Evolutionary conservation across 2,888 invertebrate genomes (phyloP).

Genomic region (Brassicogethes aeneus): DNA sequence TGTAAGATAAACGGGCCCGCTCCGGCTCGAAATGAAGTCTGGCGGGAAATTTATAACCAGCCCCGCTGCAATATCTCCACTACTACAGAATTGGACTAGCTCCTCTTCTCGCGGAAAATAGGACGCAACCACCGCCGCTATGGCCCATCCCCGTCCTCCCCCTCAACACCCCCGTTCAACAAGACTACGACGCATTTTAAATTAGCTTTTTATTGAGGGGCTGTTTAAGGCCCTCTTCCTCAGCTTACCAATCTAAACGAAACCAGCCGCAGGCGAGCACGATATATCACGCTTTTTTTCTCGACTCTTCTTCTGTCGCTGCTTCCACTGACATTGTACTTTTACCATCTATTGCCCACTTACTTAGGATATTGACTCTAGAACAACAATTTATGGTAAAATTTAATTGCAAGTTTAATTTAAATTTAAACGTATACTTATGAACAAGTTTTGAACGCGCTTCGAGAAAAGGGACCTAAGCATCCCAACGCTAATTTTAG

Average conservation of each 20-base stretch:
- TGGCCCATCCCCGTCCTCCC: no score
- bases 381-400: no score
- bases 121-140: slow-evolving; percentile 14
- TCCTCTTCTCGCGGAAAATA: slow-evolving; percentile 36
- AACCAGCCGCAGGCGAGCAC: slow-evolving; percentile 1
- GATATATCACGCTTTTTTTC: no score
- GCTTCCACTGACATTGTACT: no score
- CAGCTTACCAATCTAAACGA: slow-evolving; percentile 16
- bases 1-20: slow-evolving; percentile 63
- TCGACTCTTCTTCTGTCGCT: neutral
- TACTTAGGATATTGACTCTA: no score
- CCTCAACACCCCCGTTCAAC: no score
- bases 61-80: slow-evolving; percentile 42
- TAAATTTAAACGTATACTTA: no score
- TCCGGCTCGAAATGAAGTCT: slow-evolving; percentile 65
- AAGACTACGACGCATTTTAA: slow-evolving; percentile 39
- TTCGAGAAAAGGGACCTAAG: no score
- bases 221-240: slow-evolving; percentile 23
- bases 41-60: slow-evolving; percentile 45
- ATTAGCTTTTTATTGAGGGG: slow-evolving; percentile 41
- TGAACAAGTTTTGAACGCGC: no score
- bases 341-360: no score
- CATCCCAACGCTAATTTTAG: no score
- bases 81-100: slow-evolving; percentile 42
- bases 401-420: no score